Conservation (phyloP, 2,888 invertebrate genomes). For the Aethes cnicana region DNA sequence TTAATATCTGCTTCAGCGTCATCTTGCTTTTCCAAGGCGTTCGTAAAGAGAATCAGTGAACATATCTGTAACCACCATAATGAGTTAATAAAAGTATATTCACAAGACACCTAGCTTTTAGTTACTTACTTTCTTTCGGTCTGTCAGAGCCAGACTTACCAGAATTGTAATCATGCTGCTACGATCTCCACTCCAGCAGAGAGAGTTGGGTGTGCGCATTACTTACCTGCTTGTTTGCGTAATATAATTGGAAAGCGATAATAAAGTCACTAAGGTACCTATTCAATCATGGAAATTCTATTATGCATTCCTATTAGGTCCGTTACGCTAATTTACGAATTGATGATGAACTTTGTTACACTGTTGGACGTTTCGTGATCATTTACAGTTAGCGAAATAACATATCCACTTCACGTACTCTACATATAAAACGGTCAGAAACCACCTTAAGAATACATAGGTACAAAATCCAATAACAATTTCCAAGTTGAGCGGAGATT, state of each 20-base stretch:
- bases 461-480: constrained; percentile 18
- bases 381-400: too few species aligned
- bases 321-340: constrained; percentile 27
- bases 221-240: constrained; percentile 12
- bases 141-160: constrained; percentile 47
- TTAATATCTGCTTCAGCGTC: constrained; percentile 47
- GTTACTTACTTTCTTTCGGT: too few species aligned
- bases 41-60: constrained; percentile 34
- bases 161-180: constrained; percentile 44
- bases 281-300: constrained; percentile 28
- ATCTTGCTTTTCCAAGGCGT: constrained; percentile 41
- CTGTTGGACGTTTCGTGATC: constrained; percentile 2
- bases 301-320: constrained; percentile 23
- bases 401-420: neutral
- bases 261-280: constrained; percentile 20
- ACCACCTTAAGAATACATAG: too few species aligned
- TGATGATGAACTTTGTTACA: constrained; percentile 2
- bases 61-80: constrained; percentile 35
- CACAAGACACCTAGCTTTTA: too few species aligned
- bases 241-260: constrained; percentile 30
- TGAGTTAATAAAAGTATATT: neutral
- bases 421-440: constrained; percentile 9
- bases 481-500: constrained; percentile 11
- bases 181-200: constrained; percentile 15
- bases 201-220: constrained; percentile 3